phyloP scores from a whole-genome alignment of 2,797 vertebrate genomes.

The Galagoides demidoff region DNA sequence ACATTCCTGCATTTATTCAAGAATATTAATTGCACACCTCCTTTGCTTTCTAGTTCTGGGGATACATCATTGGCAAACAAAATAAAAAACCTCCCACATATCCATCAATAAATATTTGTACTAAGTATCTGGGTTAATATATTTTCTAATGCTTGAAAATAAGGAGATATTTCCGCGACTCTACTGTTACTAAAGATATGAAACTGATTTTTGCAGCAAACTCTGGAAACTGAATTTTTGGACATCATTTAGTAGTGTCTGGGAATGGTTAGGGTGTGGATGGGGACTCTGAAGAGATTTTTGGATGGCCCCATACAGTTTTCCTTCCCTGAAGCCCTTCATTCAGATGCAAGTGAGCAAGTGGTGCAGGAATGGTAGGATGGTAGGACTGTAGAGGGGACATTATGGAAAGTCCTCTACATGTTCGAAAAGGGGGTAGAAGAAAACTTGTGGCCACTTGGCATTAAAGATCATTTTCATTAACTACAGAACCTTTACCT shows the following conservation, averaged over 20 bases:
- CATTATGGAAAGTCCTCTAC: neutral
- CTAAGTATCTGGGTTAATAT: neutral
- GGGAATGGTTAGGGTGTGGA: neutral
- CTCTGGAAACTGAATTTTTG: neutral
- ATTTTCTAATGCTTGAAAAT: conserved; percentile 43
- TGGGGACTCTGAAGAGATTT: conserved; percentile 29
- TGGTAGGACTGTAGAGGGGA: neutral
- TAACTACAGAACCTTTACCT: conserved; percentile 56
- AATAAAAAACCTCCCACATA: neutral
- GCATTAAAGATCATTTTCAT: conserved; percentile 50
- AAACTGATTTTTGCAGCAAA: conserved; percentile 12
- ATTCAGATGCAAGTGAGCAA: conserved; percentile 33
- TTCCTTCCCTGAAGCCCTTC: neutral
- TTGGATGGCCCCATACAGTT: neutral
- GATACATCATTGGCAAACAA: neutral
- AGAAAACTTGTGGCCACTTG: conserved; percentile 40
- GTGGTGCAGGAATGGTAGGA: neutral
- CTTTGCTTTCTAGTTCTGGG: conserved; percentile 35
- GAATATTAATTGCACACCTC: neutral
- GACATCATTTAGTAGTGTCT: neutral
- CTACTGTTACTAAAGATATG: neutral
- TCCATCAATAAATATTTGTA: conserved; percentile 31
- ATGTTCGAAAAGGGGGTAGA: conserved; percentile 31
- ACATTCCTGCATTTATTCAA: conserved; percentile 23
- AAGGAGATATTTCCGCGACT: conserved; percentile 1